phyloP scores from a whole-genome alignment of 2,888 invertebrate genomes.

The Helleia helle region DNA sequence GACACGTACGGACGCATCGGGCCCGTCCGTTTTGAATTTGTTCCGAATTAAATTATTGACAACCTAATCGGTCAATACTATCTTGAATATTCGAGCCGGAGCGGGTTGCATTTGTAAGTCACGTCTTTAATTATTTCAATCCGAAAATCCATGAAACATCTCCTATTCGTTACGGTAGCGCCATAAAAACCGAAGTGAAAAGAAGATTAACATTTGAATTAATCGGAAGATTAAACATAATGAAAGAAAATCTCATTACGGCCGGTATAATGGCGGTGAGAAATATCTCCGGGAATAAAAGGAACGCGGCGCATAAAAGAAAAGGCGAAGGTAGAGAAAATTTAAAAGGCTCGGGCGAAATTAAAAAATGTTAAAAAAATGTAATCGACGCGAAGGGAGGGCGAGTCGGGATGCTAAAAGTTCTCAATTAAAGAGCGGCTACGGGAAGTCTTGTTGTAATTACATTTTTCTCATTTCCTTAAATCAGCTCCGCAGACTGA shows the following conservation, averaged over 20 bases:
- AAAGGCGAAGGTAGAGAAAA: constrained; percentile 65
- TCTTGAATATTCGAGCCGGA: constrained; percentile 31
- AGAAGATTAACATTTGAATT: constrained; percentile 73
- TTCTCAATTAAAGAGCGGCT: constrained; percentile 69
- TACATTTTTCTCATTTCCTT: constrained; percentile 70
- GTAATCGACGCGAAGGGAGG: constrained; percentile 65
- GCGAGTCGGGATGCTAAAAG: constrained; percentile 34
- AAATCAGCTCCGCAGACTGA: constrained; percentile 56
- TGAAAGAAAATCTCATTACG: constrained; percentile 74
- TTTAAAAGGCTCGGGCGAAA: constrained; percentile 67
- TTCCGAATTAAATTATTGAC: constrained; percentile 72
- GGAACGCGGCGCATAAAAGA: constrained; percentile 52
- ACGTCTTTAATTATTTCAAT: constrained; percentile 67
- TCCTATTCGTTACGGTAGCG: constrained; percentile 51
- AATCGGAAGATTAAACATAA: constrained; percentile 75
- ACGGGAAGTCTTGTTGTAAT: constrained; percentile 62
- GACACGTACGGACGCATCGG: constrained; percentile 67
- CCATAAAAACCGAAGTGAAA: constrained; percentile 63
- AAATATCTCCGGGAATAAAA: constrained; percentile 57
- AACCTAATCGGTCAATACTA: constrained; percentile 57
- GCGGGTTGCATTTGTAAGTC: constrained; percentile 32
- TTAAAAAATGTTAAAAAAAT: constrained; percentile 71
- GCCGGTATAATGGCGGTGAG: constrained; percentile 68
- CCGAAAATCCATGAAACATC: constrained; percentile 45
- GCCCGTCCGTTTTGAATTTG: constrained; percentile 70